Percentiles rank a stretch among this genome's conserved stretches.
These are phyloP conservation scores for Tetramorium alpestre DNA, from an alignment of 1,140 invertebrate species.

Conservation along the genomic window DNA sequence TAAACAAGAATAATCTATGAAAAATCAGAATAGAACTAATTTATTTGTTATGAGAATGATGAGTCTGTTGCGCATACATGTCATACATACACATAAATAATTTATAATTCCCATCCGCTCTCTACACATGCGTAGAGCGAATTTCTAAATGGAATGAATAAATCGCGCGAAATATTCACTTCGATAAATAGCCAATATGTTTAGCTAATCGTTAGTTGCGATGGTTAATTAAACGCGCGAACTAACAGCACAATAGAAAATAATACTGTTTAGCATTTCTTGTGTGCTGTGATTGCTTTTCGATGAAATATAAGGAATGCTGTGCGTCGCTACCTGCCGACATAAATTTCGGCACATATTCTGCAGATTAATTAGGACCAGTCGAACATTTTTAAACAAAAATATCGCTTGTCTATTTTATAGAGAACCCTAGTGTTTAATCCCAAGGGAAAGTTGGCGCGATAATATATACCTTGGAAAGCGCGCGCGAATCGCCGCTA, in stretches of 20 bases:
- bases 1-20: too few relatives aligned
- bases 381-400: neutral
- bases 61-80: too few relatives aligned
- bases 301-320: neutral
- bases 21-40: too few relatives aligned
- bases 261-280: neutral
- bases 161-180: too few relatives aligned
- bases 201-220: too few relatives aligned
- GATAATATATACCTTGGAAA: conserved; percentile 21
- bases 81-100: too few relatives aligned
- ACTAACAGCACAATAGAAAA: neutral
- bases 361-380: too few relatives aligned
- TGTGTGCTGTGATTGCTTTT: neutral
- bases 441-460: neutral
- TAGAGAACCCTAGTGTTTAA: neutral
- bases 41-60: too few relatives aligned
- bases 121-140: too few relatives aligned
- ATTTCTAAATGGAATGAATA: too few relatives aligned
- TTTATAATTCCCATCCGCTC: too few relatives aligned
- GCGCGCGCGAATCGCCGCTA: neutral
- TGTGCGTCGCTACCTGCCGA: neutral
- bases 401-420: neutral
- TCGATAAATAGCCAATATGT: too few relatives aligned
- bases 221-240: neutral
- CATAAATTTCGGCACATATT: neutral